These are phyloP conservation scores for Sterrhoptilus dennistouni DNA, from an alignment of 2,113 vertebrate genomes.

Conservation along the genomic window DNA sequence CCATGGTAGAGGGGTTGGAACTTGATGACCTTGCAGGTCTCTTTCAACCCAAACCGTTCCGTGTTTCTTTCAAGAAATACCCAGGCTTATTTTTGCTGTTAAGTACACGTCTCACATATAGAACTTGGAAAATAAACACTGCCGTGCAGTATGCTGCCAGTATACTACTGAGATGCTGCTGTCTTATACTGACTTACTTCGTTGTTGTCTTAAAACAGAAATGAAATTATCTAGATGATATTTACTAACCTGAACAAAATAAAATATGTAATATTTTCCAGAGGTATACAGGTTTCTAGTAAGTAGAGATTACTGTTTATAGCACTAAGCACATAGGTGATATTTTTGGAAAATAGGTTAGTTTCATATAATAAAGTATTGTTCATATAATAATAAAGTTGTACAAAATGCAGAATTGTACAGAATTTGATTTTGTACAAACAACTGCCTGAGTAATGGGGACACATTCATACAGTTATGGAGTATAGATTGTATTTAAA, in stretches of 20 bases:
- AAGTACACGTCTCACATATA: rapidly evolving
- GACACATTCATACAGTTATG: rapidly evolving
- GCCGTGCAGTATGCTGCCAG: rapidly evolving
- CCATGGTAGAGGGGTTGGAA: background rate
- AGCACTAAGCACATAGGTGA: background rate
- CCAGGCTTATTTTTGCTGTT: background rate
- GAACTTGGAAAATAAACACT: background rate
- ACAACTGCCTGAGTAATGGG: background rate
- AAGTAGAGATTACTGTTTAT: background rate
- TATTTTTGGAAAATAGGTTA: background rate
- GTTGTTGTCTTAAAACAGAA: background rate
- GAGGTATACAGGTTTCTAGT: background rate
- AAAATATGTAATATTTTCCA: background rate
- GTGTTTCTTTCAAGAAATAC: background rate
- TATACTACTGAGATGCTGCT: background rate
- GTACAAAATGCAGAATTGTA: background rate
- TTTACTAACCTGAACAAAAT: background rate
- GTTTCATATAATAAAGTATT: background rate
- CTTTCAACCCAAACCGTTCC: background rate
- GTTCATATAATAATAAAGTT: background rate
- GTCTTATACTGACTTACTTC: rapidly evolving
- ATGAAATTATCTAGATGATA: background rate
- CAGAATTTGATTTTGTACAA: background rate
- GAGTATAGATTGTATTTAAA: background rate
- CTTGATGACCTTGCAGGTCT: background rate